Percentiles rank a stretch among this genome's conserved stretches.
Conservation (phyloP, 2,888 invertebrate genomes). For the Orthosia gothica region DNA sequence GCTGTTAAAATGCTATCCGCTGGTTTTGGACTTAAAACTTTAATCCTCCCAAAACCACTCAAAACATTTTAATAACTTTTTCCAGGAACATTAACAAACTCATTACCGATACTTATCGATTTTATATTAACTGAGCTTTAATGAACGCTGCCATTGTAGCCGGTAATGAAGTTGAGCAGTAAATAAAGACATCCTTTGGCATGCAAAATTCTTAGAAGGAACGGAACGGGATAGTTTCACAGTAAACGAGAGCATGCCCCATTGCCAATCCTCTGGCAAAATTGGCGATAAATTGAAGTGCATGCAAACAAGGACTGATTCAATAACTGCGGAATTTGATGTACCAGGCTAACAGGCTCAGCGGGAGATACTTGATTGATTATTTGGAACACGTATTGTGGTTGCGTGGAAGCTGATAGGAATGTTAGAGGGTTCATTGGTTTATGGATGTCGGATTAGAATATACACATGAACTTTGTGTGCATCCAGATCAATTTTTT, state of each 20-base stretch:
- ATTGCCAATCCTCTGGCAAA: slow-evolving; percentile 72
- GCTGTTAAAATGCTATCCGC: background rate
- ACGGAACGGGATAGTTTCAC: slow-evolving; percentile 52
- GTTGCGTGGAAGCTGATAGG: slow-evolving; percentile 13
- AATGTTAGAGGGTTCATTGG: slow-evolving; percentile 31
- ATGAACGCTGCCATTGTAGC: slow-evolving; percentile 43
- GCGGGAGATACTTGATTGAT: slow-evolving; percentile 55
- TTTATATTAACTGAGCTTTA: slow-evolving; percentile 32
- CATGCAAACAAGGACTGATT: slow-evolving; percentile 73
- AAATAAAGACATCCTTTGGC: slow-evolving; percentile 57
- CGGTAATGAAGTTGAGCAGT: slow-evolving; percentile 55
- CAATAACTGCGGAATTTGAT: slow-evolving; percentile 69
- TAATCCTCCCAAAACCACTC: background rate
- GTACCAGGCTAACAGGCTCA: slow-evolving; percentile 54
- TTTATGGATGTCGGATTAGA: slow-evolving; percentile 3
- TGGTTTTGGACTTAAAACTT: too few relatives aligned
- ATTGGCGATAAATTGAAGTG: slow-evolving; percentile 76
- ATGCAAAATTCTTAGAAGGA: slow-evolving; percentile 61
- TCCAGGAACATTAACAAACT: slow-evolving; percentile 23
- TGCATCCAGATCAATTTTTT: too few relatives aligned
- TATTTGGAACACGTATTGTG: slow-evolving; percentile 50
- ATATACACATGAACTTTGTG: background rate
- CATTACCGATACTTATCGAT: slow-evolving; percentile 38
- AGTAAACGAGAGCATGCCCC: slow-evolving; percentile 55
- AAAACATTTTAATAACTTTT: background rate